Percentiles rank a stretch among this genome's conserved stretches.
Conservation (phyloP, 2,113 vertebrate species). For the Periophthalmus modestus region DNA sequence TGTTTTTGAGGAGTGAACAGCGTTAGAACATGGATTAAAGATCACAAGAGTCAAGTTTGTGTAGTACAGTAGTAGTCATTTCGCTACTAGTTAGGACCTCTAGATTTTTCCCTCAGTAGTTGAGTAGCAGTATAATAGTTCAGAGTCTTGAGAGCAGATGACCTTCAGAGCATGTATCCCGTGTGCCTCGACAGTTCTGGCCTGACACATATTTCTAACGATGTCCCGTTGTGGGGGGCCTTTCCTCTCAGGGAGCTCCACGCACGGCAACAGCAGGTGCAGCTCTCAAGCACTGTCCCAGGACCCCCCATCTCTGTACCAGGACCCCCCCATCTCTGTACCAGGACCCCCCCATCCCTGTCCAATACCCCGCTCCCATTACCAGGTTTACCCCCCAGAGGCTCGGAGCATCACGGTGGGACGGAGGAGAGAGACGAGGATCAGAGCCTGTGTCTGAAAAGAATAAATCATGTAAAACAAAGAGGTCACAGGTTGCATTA, state of each 20-base stretch:
- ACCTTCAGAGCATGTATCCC: constrained; percentile 35
- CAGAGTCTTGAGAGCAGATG: constrained; percentile 13
- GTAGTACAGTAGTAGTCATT: no score
- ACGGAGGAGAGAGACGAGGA: constrained; percentile 12
- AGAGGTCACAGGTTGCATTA: not conserved
- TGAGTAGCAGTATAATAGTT: not conserved
- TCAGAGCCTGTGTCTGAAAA: not conserved
- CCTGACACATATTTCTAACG: constrained; percentile 39
- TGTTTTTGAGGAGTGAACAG: no score
- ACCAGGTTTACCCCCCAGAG: constrained; percentile 41
- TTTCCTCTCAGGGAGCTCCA: constrained; percentile 30
- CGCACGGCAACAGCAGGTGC: no score
- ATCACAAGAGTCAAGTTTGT: no score
- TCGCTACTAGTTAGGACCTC: no score
- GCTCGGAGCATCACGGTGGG: constrained; percentile 31
- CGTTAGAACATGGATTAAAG: no score
- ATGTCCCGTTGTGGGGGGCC: constrained; percentile 35
- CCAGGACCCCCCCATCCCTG: constrained; percentile 37
- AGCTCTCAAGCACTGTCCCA: no score
- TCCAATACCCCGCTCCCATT: constrained; percentile 20
- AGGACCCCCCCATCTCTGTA: constrained; percentile 47
- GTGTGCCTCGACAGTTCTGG: constrained; percentile 20
- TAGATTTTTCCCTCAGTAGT: not conserved
- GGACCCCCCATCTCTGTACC: constrained; percentile 48
- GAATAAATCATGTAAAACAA: not conserved